These are phyloP conservation scores for Rapana venosa DNA, from an alignment of 2,888 invertebrate genomes.

Conservation along the genomic window DNA sequence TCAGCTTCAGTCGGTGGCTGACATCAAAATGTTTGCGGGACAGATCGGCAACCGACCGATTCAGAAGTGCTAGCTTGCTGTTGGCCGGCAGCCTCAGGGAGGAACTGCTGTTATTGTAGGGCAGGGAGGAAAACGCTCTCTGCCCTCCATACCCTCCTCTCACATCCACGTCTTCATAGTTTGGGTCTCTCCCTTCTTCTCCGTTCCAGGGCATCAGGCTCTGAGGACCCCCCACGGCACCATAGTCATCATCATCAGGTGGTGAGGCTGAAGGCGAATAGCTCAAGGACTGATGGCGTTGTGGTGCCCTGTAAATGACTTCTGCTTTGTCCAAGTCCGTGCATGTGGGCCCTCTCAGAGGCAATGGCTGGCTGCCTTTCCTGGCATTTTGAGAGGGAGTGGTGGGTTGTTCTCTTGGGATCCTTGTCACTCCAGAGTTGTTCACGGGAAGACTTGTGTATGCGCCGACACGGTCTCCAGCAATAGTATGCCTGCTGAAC, in stretches of 20 bases:
- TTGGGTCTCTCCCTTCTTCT: not conserved
- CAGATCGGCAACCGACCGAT: not conserved
- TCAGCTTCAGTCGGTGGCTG: not conserved
- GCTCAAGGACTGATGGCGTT: not conserved
- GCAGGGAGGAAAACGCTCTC: not conserved
- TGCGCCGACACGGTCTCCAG: not conserved
- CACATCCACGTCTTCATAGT: not conserved
- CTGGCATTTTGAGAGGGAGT: not conserved
- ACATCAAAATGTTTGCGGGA: constrained; percentile 16
- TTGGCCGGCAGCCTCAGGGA: not conserved
- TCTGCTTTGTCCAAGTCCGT: constrained; percentile 1
- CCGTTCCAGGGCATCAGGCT: not conserved
- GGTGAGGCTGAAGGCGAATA: too few relatives aligned
- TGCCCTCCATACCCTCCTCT: not conserved
- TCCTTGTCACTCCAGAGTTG: not conserved
- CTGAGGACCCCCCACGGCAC: not conserved
- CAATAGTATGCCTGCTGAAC: not conserved
- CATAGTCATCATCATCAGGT: not conserved
- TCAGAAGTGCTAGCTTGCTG: not conserved
- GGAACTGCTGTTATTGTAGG: not conserved
- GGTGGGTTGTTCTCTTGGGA: not conserved
- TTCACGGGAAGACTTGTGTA: not conserved
- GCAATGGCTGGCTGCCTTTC: not conserved
- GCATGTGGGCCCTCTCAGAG: not conserved
- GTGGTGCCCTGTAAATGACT: not conserved